Conservation (phyloP, 1,140 invertebrate species). For the Apis mellifera region DNA sequence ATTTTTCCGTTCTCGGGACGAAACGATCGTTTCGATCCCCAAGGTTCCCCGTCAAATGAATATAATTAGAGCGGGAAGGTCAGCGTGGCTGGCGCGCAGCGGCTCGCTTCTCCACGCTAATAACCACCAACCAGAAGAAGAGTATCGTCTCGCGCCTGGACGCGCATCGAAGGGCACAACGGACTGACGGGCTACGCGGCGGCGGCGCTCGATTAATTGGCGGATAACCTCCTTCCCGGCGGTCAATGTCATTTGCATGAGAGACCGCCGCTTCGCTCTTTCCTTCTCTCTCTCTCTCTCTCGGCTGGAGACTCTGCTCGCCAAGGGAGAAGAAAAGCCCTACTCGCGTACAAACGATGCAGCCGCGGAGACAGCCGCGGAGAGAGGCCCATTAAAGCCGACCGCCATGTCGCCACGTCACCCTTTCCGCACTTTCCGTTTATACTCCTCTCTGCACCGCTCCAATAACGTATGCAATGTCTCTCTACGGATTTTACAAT, state of each 20-base stretch:
- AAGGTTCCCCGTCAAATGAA: slow-evolving; percentile 36
- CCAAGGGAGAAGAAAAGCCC: not conserved
- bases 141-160: slow-evolving; percentile 54
- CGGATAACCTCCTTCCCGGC: slow-evolving; percentile 65
- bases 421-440: slow-evolving; percentile 44
- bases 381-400: slow-evolving; percentile 62
- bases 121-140: slow-evolving; percentile 25
- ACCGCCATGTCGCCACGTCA: slow-evolving; percentile 58
- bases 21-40: not conserved
- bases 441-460: slow-evolving; percentile 40
- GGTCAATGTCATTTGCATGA: slow-evolving; percentile 68
- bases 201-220: slow-evolving; percentile 66
- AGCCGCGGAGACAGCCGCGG: slow-evolving; percentile 21
- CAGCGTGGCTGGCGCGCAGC: not conserved
- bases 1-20: slow-evolving; percentile 10
- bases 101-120: slow-evolving; percentile 31
- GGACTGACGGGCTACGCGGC: slow-evolving; percentile 58
- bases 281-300: no score
- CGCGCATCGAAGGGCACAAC: slow-evolving; percentile 51
- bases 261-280: not conserved
- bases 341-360: not conserved
- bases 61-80: slow-evolving; percentile 52
- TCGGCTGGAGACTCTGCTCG: not conserved
- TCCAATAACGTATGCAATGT: slow-evolving; percentile 60
- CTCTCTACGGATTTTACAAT: slow-evolving; percentile 48